These are phyloP conservation scores for Tipula unca DNA, from an alignment of 2,888 invertebrate genomes.

Conservation along the genomic window DNA sequence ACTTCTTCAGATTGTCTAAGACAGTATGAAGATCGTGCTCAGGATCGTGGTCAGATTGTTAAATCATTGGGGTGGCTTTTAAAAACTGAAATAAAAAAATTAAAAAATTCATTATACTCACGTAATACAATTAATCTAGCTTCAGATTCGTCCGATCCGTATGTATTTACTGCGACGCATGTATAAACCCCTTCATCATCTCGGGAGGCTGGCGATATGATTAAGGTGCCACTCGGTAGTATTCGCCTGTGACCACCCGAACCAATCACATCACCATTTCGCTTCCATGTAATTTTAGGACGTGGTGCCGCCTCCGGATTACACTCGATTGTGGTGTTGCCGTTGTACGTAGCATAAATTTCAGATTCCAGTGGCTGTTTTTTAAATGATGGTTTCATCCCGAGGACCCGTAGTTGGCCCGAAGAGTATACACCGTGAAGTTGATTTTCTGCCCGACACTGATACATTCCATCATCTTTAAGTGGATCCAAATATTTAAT, in stretches of 20 bases:
- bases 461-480: slow-evolving; percentile 89
- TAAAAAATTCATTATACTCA: slow-evolving; percentile 43
- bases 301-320: slow-evolving; percentile 90
- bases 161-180: slow-evolving; percentile 74
- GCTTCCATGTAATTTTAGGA: slow-evolving; percentile 83
- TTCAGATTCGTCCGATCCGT: slow-evolving; percentile 79
- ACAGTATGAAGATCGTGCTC: too few species aligned
- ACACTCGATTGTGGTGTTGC: slow-evolving; percentile 84
- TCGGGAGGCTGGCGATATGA: slow-evolving; percentile 73
- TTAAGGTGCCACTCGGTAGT: slow-evolving; percentile 75
- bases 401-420: slow-evolving; percentile 79
- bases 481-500: slow-evolving; percentile 65
- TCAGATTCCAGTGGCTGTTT: slow-evolving; percentile 82
- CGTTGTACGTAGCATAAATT: slow-evolving; percentile 84
- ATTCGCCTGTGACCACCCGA: slow-evolving; percentile 74
- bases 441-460: slow-evolving; percentile 85
- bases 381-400: slow-evolving; percentile 81
- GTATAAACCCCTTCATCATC: slow-evolving; percentile 83
- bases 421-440: slow-evolving; percentile 78
- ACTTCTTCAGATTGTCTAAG: too few species aligned
- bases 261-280: slow-evolving; percentile 70
- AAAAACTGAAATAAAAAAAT: too few species aligned
- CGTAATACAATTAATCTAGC: slow-evolving; percentile 75
- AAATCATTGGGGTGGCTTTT: too few species aligned
- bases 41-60: too few species aligned